Percentiles rank a stretch among this genome's conserved stretches.
These are phyloP conservation scores for Menura novaehollandiae DNA, from an alignment of 2,113 vertebrate species.

Conservation along the genomic window DNA sequence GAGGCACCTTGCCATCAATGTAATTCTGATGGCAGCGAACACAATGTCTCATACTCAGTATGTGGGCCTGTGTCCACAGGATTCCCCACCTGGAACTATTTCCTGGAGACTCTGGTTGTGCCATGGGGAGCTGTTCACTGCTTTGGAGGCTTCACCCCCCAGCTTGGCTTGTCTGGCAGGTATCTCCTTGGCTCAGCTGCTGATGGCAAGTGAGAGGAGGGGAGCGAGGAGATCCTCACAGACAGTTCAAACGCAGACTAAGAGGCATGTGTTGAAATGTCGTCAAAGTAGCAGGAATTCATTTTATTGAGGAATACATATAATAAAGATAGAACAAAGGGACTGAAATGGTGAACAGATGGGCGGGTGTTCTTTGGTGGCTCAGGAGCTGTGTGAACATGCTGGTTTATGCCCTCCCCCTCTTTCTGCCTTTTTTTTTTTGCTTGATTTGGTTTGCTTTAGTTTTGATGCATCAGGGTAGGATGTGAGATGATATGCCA, in stretches of 20 bases:
- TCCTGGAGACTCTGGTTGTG: not conserved
- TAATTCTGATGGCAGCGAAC: not conserved
- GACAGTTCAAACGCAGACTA: conserved; percentile 12
- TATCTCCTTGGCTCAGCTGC: not conserved
- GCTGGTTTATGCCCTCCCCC: conserved; percentile 62
- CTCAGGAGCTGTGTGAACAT: conserved; percentile 62
- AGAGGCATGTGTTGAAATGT: conserved; percentile 38
- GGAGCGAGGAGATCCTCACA: conserved; percentile 23
- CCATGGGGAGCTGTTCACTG: not conserved
- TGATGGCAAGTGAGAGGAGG: not conserved
- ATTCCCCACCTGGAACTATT: not conserved
- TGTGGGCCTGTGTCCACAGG: not conserved
- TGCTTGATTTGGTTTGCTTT: conserved; percentile 47
- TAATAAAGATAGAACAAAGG: conserved; percentile 70
- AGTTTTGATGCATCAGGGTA: conserved; percentile 70
- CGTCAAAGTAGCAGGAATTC: conserved; percentile 40
- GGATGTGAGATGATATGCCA: conserved; percentile 74
- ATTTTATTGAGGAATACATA: conserved; percentile 52
- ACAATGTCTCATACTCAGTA: not conserved
- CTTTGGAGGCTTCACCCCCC: not conserved
- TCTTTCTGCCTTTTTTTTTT: conserved; percentile 21
- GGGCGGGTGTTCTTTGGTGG: conserved; percentile 65
- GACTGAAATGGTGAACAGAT: conserved; percentile 69
- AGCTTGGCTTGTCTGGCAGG: not conserved
- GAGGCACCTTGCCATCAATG: not conserved